Base-by-base conservation (phyloP, 2,888 invertebrate genomes). In the Onchidella celtica region DNA sequence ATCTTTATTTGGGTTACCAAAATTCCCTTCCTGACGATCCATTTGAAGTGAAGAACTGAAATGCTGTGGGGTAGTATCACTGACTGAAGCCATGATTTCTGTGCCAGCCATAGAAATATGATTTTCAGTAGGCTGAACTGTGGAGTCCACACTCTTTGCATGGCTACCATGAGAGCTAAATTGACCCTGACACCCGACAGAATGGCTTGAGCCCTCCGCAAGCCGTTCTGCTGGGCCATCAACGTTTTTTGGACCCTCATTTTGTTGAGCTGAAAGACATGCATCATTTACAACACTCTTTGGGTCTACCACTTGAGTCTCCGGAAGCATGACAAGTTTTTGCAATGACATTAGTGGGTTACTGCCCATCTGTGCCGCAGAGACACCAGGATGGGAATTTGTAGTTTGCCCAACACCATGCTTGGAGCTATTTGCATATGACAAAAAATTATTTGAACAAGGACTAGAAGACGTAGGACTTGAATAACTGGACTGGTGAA, bases 251-350 rank as follows among this genome's bases (percentile, higher is more conserved):
- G 88, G 85, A 86, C 86, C 85, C 82, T 88, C 87, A 68, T 82
- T 79, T 80, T 81, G 83, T 74, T 87, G 85, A 24, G 63, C 55
- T 6, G 87, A 82, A 47, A 88, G 81, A 83, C 88, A 90, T 24
- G 89, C 88, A 83, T 92, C 92, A 85, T 89, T 91, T 21, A 92
- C 91, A 76, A 92, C 91, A 88, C 91, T 92, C 84, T 92, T 92
- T 1, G 92, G 92, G 83, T 92, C 92, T 36, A 91, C 86, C 63
- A 91, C 91, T 73, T 89, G 89, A 24, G 84, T 87, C 80, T 91
- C 91, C 38, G 91, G 90, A 40, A 91, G 85, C 89, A 90, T 89
- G 63, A 90, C 90, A 11, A 91, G 85, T 82, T 89, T 90, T 83
- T 91, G 89, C 75, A 91, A 84, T 40, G 92, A 92, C 86, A 89